Percentiles rank a stretch among this genome's conserved stretches.
Conservation (phyloP, 2,797 vertebrate genomes). For the Triplophysa bombifrons region DNA sequence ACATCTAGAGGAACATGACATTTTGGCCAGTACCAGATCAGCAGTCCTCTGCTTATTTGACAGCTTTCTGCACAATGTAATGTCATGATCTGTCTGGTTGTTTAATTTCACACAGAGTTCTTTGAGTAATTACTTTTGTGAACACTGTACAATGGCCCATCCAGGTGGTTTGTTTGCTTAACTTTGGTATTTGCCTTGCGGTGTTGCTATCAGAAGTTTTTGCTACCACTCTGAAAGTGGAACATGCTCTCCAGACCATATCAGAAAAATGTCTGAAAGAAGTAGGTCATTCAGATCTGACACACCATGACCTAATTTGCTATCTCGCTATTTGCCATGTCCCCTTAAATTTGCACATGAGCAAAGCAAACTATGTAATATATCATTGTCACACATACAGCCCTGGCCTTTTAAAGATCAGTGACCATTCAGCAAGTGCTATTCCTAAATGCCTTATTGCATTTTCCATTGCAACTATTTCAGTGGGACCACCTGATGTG, state of each 20-base stretch:
- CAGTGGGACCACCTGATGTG: slow-evolving; percentile 12
- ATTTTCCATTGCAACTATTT: slow-evolving; percentile 19
- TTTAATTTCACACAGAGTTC: slow-evolving; percentile 2
- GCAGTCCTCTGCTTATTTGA: background rate
- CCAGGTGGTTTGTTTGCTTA: background rate
- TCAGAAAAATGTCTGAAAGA: slow-evolving; percentile 44
- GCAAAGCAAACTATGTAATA: slow-evolving; percentile 3
- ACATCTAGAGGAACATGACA: slow-evolving; percentile 75
- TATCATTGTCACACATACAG: slow-evolving; percentile 31
- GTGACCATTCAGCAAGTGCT: background rate
- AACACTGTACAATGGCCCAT: background rate
- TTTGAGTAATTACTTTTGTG: background rate
- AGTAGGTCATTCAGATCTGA: slow-evolving; percentile 51
- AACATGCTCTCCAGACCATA: slow-evolving; percentile 43
- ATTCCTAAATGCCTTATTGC: slow-evolving; percentile 31
- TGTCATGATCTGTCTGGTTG: background rate
- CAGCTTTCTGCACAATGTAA: background rate
- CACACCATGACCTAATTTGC: slow-evolving; percentile 46
- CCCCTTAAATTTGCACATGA: slow-evolving; percentile 29
- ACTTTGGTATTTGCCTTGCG: background rate
- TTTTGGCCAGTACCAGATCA: background rate
- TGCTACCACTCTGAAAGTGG: slow-evolving; percentile 31
- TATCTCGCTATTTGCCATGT: slow-evolving; percentile 25
- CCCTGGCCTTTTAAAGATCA: slow-evolving; percentile 16
- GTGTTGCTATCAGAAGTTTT: slow-evolving; percentile 36